Conservation (phyloP, 92 coral and sea anemone genomes). For the Epizoanthus stellaris region DNA sequence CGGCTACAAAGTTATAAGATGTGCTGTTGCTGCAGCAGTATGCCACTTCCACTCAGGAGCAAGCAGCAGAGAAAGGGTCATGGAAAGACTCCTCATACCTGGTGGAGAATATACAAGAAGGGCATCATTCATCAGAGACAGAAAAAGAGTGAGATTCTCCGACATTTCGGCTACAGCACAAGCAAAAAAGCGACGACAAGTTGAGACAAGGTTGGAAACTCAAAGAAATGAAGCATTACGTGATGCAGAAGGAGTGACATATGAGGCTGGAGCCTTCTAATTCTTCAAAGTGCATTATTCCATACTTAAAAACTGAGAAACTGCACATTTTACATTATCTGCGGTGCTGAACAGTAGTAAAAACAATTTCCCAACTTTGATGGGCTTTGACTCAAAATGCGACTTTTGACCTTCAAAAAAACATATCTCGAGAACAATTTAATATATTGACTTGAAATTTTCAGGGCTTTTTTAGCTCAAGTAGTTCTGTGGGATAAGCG, state of each 20-base stretch:
- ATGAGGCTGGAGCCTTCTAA: conserved; percentile 40
- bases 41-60: conserved; percentile 39
- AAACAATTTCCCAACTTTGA: too few species aligned
- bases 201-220: conserved; percentile 2
- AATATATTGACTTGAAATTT: too few species aligned
- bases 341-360: too few species aligned
- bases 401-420: too few species aligned
- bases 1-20: conserved; percentile 21
- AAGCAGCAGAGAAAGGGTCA: conserved; percentile 14
- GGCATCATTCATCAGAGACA: conserved; percentile 29
- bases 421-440: too few species aligned
- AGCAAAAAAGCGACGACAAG: not conserved
- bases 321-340: too few species aligned
- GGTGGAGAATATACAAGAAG: conserved; percentile 4
- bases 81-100: conserved; percentile 50
- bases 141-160: conserved; percentile 2
- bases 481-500: too few species aligned
- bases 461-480: too few species aligned
- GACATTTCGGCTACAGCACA: not conserved
- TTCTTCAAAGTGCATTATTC: not conserved
- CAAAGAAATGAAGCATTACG: conserved; percentile 26
- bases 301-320: too few species aligned
- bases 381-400: too few species aligned
- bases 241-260: conserved; percentile 39
- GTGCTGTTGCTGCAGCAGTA: conserved; percentile 43